Conservation (phyloP, 2,797 vertebrate genomes). For the Channa striata region DNA sequence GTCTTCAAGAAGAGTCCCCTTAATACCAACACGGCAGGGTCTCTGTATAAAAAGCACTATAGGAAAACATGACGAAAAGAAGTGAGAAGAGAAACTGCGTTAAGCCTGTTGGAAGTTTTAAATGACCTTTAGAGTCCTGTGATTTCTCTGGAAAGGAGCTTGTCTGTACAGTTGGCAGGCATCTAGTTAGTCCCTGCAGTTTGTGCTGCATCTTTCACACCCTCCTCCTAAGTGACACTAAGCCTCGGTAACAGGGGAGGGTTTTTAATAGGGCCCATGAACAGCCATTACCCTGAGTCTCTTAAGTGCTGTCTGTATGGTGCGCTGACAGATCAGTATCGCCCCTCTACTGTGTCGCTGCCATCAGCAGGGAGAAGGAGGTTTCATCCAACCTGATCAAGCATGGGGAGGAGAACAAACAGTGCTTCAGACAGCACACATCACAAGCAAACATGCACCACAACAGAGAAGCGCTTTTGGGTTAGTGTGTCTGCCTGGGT, state of each 20-base stretch:
- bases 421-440: slow-evolving; percentile 64
- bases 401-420: slow-evolving; percentile 67
- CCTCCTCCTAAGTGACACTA: slow-evolving; percentile 77
- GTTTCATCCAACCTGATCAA: slow-evolving; percentile 77
- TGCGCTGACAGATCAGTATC: slow-evolving; percentile 74
- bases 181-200: slow-evolving; percentile 67
- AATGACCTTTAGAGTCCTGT: slow-evolving; percentile 32
- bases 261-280: slow-evolving; percentile 70
- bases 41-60: too few relatives aligned
- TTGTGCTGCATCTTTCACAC: slow-evolving; percentile 70
- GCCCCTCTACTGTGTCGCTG: slow-evolving; percentile 56
- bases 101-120: slow-evolving; percentile 33
- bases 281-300: slow-evolving; percentile 78
- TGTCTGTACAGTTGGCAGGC: slow-evolving; percentile 60
- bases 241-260: slow-evolving; percentile 75
- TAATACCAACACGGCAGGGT: too few relatives aligned
- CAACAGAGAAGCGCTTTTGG: slow-evolving; percentile 49
- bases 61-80: neutral
- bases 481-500: slow-evolving; percentile 23
- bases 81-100: slow-evolving; percentile 5
- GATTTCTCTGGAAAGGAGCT: slow-evolving; percentile 45
- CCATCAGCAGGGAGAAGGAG: slow-evolving; percentile 56
- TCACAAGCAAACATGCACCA: slow-evolving; percentile 64
- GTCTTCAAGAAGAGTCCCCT: too few relatives aligned
- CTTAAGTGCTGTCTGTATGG: slow-evolving; percentile 78